Evolutionary conservation across 35 echinoderm and acorn worm genomes (phyloP), one percentile per base, ranked within the genome.

Genomic region (Apostichopus parvimensis): DNA sequence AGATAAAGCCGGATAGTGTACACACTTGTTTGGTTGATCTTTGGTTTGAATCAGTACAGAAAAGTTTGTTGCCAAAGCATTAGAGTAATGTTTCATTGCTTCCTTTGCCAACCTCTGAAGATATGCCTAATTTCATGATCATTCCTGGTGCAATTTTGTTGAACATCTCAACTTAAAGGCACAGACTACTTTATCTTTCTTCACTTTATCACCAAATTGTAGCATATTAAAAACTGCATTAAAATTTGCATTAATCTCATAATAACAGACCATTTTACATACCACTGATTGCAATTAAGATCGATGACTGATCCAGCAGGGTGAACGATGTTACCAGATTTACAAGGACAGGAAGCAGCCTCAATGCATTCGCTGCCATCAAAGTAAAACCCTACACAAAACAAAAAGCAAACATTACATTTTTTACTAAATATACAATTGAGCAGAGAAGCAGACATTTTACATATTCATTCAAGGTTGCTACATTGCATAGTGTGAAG

Each of bases 201-300:
- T 22, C 71, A 75, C 71, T 75, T 75, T 14, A 75, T 17, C 14
- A 75, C 14, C 71, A 75, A 75, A 84, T 45, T 45, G 34, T 45
- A 45, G 34, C 34, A 45, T 45, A 45, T 45, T 45, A 45, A 45
- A 45, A 45, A 45, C 34, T 45, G 34, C 34, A 45, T 45, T 45
- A 45, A 45, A 45, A 45, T 45, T 45, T 45, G 34, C 34, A 45
- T 45, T 45, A 45, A 45, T 45, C 34, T 45, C 34, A 45, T 45
- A 45, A 45, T 45, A 5, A 61, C 58, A 1, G n/a, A 6, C 26
- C 4, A 88, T 72, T 20, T 72, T 11, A 73, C 86, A 72, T 25
- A 88, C 86, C 86, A 88, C 26, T 60, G 34, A 72, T 88, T 88
- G 25, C 86, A 88, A 17, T 9, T 66, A 8, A 65, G 61, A 10